Percentiles rank a stretch among this genome's conserved stretches.
These are phyloP conservation scores for Sarcophaga carnaria DNA, from an alignment of 2,888 invertebrate species.

Conservation along the genomic window DNA sequence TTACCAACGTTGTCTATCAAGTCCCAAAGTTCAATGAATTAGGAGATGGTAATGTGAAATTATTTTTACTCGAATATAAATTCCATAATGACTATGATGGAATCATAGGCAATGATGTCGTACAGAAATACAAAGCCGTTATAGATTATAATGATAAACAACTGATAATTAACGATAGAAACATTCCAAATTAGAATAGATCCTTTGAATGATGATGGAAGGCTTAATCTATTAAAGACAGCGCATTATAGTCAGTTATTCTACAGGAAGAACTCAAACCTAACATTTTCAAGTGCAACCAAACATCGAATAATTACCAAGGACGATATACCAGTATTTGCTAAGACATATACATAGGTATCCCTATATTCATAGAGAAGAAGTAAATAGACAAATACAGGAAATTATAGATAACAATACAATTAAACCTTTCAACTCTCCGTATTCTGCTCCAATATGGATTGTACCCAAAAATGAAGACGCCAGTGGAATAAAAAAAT, in stretches of 20 bases:
- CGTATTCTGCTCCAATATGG: slow-evolving; percentile 12
- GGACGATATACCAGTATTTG: slow-evolving; percentile 47
- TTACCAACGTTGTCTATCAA: no score
- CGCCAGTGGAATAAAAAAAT: slow-evolving; percentile 35
- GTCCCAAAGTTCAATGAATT: no score
- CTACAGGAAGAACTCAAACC: slow-evolving; percentile 38
- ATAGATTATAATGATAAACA: no score
- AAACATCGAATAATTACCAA: slow-evolving; percentile 55
- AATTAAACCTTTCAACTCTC: slow-evolving; percentile 30
- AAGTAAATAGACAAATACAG: neutral
- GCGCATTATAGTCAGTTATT: neutral
- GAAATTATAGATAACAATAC: slow-evolving; percentile 26
- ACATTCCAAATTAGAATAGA: neutral
- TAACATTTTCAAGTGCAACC: slow-evolving; percentile 56
- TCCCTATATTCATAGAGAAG: slow-evolving; percentile 15
- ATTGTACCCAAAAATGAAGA: slow-evolving; percentile 37
- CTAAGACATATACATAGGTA: slow-evolving; percentile 36
- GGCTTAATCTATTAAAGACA: neutral
- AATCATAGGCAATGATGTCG: no score
- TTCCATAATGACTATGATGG: no score
- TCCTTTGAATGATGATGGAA: slow-evolving; percentile 33
- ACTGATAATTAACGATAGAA: no score
- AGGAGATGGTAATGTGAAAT: no score
- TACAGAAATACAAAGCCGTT: no score
- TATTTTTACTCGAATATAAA: no score